Conservation (phyloP, 2,888 invertebrate genomes). For the Epistrophe grossulariae region DNA sequence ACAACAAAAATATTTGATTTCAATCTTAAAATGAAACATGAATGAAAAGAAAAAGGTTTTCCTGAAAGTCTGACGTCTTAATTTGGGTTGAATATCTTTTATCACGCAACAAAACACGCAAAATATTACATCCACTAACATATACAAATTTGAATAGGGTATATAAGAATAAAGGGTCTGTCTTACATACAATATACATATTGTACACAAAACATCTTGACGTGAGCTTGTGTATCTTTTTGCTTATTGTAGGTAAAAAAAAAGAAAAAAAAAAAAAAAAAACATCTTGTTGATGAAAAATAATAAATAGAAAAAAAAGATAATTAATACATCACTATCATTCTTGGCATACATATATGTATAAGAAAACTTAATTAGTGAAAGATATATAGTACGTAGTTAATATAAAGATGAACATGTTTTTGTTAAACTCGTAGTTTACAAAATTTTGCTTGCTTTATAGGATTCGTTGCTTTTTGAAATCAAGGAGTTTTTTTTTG, state of each 20-base stretch:
- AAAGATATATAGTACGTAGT: neutral
- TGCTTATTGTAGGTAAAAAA: neutral
- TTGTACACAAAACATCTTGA: slow-evolving; percentile 5
- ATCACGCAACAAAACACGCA: slow-evolving; percentile 24
- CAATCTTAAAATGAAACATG: slow-evolving; percentile 17
- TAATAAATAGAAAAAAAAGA: neutral
- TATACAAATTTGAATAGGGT: slow-evolving; percentile 24
- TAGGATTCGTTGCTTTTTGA: too few relatives aligned
- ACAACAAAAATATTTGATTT: neutral
- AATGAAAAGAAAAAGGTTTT: slow-evolving; percentile 19
- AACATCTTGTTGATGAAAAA: slow-evolving; percentile 7
- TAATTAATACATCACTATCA: slow-evolving; percentile 14
- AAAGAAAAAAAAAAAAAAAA: neutral
- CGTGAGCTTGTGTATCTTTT: slow-evolving; percentile 19
- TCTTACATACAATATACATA: neutral
- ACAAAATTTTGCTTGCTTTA: neutral
- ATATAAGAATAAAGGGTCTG: neutral
- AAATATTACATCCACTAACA: slow-evolving; percentile 8
- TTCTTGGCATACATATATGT: neutral
- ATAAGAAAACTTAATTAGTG: neutral
- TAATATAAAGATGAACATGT: neutral
- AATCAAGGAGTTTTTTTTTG: too few relatives aligned
- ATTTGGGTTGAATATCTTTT: slow-evolving; percentile 19
- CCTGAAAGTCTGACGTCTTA: slow-evolving; percentile 15
- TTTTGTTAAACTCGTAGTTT: neutral